phyloP scores from a whole-genome alignment of 1,140 invertebrate genomes.

The Lethrus apterus region DNA sequence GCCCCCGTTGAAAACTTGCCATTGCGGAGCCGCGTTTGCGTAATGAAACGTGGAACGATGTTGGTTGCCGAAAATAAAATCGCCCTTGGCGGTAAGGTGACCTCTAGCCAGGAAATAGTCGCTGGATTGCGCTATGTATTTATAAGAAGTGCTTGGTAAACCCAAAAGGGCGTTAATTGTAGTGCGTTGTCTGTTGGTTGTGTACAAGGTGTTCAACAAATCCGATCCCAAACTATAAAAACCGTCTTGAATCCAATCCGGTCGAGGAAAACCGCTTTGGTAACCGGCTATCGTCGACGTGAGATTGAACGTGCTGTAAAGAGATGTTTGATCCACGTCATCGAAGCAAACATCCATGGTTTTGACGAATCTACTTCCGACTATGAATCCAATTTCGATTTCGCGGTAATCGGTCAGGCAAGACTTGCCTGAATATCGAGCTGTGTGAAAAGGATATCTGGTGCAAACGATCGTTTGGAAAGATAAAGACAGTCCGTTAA shows the following conservation, averaged over 20 bases:
- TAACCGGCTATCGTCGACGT: conserved; percentile 24
- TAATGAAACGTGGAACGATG: conserved; percentile 56
- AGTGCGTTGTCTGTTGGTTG: conserved; percentile 23
- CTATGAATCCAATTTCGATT: conserved; percentile 1
- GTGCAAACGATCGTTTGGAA: not conserved
- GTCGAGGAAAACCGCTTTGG: conserved; percentile 33
- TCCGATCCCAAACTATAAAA: conserved; percentile 28
- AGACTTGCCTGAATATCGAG: not conserved
- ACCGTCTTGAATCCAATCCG: conserved; percentile 22
- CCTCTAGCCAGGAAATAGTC: conserved; percentile 50
- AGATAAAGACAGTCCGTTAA: not conserved
- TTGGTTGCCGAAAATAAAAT: conserved; percentile 54
- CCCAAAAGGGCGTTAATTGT: conserved; percentile 31
- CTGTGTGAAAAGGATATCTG: not conserved
- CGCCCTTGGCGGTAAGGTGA: conserved; percentile 60
- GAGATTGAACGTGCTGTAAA: conserved; percentile 26
- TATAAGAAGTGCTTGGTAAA: conserved; percentile 24
- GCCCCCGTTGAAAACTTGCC: conserved; percentile 57
- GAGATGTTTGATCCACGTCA: conserved; percentile 14
- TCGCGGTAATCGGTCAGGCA: not conserved
- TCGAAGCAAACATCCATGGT: conserved; percentile 31
- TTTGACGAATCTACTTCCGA: conserved; percentile 22
- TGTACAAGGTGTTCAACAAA: conserved; percentile 31
- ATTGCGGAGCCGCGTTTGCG: conserved; percentile 57
- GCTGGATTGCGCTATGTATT: conserved; percentile 26